Percentiles rank a stretch among this genome's conserved stretches.
These are phyloP conservation scores for Aplochiton taeniatus DNA, from an alignment of 2,797 vertebrate species.

Conservation along the genomic window DNA sequence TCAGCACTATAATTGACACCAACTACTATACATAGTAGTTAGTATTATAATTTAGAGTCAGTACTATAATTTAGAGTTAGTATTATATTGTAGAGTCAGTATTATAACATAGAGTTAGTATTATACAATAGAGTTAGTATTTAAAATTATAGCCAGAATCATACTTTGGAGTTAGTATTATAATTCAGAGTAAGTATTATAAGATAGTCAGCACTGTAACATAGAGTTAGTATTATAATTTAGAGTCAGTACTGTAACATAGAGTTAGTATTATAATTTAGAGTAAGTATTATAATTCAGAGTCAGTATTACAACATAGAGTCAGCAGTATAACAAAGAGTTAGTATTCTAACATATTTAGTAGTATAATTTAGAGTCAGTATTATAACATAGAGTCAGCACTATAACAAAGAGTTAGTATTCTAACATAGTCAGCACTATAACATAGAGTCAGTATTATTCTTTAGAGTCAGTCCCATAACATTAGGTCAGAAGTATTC, in stretches of 20 bases:
- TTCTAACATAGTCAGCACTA: neutral
- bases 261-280: neutral
- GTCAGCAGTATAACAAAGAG: neutral
- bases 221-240: neutral
- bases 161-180: neutral
- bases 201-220: neutral
- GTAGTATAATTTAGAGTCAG: neutral
- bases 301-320: neutral
- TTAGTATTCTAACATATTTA: neutral
- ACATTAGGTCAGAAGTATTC: neutral
- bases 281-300: neutral
- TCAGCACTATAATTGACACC: neutral
- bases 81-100: neutral
- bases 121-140: neutral
- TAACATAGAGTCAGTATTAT: neutral
- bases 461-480: neutral
- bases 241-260: neutral
- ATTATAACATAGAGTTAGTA: neutral
- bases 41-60: neutral
- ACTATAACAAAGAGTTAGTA: neutral
- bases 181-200: neutral
- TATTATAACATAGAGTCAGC: neutral
- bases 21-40: neutral
- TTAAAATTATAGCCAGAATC: neutral
- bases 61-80: neutral